Base-by-base conservation (phyloP, 92 coral and sea anemone genomes). In the Palythoa heliodiscus region DNA sequence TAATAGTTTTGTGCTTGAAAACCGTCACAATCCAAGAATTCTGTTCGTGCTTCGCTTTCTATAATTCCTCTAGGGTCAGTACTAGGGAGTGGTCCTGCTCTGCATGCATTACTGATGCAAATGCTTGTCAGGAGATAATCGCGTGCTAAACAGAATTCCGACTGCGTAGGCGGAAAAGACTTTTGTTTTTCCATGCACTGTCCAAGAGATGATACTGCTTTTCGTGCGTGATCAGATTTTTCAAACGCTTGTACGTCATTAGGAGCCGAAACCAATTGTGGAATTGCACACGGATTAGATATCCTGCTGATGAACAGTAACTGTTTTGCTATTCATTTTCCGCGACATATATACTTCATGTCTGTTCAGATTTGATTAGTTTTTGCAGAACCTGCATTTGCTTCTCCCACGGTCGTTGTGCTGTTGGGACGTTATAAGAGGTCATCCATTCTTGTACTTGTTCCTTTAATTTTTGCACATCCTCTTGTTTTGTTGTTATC, bases 21-120 rank as follows among this genome's bases (percentile, higher is more conserved):
- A 90, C 91, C 16, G 80, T 88, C 2, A 77, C 93, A 17, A 90
- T 87, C 79, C 88, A 55, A 43, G 83, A 76, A 25, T 83, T 87
- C 55, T 70, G 71, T 67, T 88, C 91, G 72, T 79, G 78, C 39
- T 24, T 74, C 15, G 89, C 88, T 39, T 73, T 86, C 60, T 82
- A 58, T 25, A 88, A 83, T 83, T 91, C 91, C 39, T 83, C 87
- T 35, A 91, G 84, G 43, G 87, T 91, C 89, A 91, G n/a, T 88
- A 69, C 86, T 88, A 17, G 91, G 69, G 48, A 90, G 82, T 16
- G 87, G 87, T 35, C 82, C 82, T 40, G 89, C 64, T 71, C 86
- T 55, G 64, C 88, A 84, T 64, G 83, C 77, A 63, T 83, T 83
- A 70, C 75, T 73, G 50, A 83, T 88, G 83, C 91, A 29, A 29